Conservation (phyloP, 2,797 vertebrate genomes). For the Melanotaenia maccullochi region DNA sequence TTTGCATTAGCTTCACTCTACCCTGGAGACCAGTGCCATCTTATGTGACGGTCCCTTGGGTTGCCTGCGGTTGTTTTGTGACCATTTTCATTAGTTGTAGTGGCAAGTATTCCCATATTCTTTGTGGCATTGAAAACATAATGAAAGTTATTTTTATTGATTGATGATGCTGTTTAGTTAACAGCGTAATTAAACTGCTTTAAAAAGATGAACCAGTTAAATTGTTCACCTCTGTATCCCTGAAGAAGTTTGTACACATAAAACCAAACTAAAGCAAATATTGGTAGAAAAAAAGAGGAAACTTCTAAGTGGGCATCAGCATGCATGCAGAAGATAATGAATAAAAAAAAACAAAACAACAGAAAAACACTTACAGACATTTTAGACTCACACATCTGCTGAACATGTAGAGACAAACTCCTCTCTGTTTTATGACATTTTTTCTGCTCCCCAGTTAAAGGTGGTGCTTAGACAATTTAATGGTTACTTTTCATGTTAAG, state of each 20-base stretch:
- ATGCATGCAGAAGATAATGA: neutral
- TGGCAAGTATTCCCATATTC: neutral
- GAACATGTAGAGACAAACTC: neutral
- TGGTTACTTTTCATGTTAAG: neutral
- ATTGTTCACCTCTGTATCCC: neutral
- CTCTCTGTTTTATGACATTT: neutral
- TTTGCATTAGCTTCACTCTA: conserved; percentile 40
- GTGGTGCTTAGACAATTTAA: neutral
- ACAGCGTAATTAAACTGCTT: neutral
- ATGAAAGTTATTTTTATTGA: neutral
- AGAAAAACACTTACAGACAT: neutral
- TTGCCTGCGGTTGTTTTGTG: conserved; percentile 16
- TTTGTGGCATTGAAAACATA: neutral
- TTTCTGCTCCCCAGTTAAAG: neutral
- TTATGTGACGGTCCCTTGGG: conserved; percentile 37
- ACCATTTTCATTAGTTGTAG: conserved; percentile 51
- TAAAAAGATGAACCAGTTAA: neutral
- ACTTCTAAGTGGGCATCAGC: neutral
- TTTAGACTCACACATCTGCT: neutral
- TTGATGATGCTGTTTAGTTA: neutral
- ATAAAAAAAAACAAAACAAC: neutral
- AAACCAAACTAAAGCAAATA: no score
- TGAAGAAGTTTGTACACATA: neutral
- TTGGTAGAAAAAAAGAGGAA: no score
- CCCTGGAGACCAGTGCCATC: conserved; percentile 48